phyloP scores from a whole-genome alignment of 2,888 invertebrate genomes.

The Diarsia dahlii region DNA sequence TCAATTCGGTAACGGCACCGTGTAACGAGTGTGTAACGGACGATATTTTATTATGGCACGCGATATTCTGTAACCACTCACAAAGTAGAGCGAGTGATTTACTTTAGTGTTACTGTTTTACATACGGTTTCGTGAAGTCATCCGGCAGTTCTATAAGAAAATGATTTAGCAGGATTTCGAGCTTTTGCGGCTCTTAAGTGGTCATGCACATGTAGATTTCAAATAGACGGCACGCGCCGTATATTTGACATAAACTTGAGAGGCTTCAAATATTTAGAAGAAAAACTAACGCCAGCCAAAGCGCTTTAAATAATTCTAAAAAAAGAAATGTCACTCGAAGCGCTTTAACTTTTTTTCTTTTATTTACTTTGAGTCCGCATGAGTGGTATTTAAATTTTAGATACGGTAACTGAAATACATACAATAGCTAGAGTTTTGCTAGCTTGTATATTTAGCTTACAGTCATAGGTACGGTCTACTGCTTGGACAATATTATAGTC shows the following conservation, averaged over 20 bases:
- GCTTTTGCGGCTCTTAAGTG: conserved; percentile 19
- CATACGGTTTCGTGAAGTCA: conserved; percentile 56
- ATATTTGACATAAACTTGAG: conserved; percentile 36
- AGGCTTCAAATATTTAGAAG: conserved; percentile 18
- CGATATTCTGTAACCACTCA: conserved; percentile 73
- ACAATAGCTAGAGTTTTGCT: not conserved
- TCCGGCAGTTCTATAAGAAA: conserved; percentile 27
- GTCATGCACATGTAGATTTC: conserved; percentile 8
- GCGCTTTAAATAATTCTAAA: conserved; percentile 16
- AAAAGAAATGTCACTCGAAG: conserved; percentile 15
- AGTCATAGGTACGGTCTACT: too few species aligned
- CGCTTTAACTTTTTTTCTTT: not conserved
- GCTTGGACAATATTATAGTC: too few species aligned
- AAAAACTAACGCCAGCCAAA: conserved; percentile 16
- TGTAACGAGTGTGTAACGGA: conserved; percentile 78
- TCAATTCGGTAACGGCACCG: conserved; percentile 85
- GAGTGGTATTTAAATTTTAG: conserved; percentile 43
- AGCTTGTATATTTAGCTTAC: not conserved
- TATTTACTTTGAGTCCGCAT: not conserved
- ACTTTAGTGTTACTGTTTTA: conserved; percentile 53
- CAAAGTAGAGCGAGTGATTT: conserved; percentile 59
- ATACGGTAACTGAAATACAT: conserved; percentile 26
- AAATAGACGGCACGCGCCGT: conserved; percentile 23
- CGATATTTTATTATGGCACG: conserved; percentile 74
- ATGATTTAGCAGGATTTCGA: conserved; percentile 48